These are phyloP conservation scores for Girardinus metallicus DNA, from an alignment of 2,797 vertebrate genomes.

Conservation along the genomic window DNA sequence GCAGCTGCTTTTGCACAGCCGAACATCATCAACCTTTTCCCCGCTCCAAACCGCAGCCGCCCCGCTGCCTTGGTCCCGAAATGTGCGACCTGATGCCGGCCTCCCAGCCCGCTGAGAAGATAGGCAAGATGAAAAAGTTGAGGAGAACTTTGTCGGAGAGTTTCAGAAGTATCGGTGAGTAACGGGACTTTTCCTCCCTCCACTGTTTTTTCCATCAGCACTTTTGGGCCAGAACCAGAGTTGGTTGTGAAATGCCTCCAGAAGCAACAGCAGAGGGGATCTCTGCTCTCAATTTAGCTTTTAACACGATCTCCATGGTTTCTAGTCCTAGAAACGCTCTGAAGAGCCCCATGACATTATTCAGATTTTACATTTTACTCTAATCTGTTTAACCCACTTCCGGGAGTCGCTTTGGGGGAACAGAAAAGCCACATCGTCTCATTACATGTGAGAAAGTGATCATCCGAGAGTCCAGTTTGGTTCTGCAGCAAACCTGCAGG, in stretches of 20 bases:
- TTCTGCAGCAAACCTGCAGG: background rate
- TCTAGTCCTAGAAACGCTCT: background rate
- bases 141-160: slow-evolving; percentile 98
- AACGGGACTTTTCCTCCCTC: slow-evolving; percentile 3
- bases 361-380: background rate
- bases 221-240: background rate
- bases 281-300: background rate
- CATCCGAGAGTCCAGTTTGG: background rate
- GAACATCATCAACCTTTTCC: background rate
- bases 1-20: background rate
- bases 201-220: background rate
- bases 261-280: background rate
- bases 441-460: background rate
- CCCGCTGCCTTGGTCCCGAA: background rate
- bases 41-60: background rate
- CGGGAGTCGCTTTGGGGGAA: background rate
- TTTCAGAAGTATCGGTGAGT: slow-evolving; percentile 94
- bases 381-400: background rate
- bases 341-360: background rate
- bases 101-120: slow-evolving; percentile 86
- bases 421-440: background rate
- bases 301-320: background rate
- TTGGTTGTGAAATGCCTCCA: background rate
- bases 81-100: slow-evolving; percentile 90
- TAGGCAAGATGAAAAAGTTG: slow-evolving; percentile 97